phyloP scores from a whole-genome alignment of 2,797 vertebrate species.

The Pangasius djambal region DNA sequence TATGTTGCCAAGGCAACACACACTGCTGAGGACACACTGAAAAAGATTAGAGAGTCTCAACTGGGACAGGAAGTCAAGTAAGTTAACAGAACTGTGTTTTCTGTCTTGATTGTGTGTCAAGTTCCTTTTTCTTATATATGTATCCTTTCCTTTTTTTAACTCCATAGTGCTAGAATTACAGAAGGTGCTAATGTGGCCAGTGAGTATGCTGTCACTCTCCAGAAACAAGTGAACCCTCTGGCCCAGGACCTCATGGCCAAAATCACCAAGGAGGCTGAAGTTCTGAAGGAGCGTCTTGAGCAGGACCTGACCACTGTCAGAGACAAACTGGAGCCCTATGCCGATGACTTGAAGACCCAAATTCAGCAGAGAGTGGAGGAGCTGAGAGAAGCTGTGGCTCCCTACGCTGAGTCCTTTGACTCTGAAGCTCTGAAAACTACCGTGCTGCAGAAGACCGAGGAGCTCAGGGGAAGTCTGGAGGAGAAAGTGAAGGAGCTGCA shows the following conservation, averaged over 20 bases:
- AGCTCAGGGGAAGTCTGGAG: constrained; percentile 72
- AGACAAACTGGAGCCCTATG: constrained; percentile 75
- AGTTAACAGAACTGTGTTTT: constrained; percentile 51
- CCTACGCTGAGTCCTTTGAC: constrained; percentile 73
- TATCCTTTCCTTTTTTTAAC: not conserved
- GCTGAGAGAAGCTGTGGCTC: constrained; percentile 70
- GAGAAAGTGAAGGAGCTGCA: constrained; percentile 74
- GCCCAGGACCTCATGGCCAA: constrained; percentile 72
- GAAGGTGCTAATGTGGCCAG: constrained; percentile 71
- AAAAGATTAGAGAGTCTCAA: constrained; percentile 76
- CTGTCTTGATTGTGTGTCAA: not conserved
- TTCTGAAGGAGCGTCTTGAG: constrained; percentile 54
- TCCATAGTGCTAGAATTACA: constrained; percentile 62
- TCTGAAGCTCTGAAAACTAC: constrained; percentile 69
- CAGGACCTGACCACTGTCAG: constrained; percentile 55
- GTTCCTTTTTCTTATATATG: constrained; percentile 28
- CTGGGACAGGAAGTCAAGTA: constrained; percentile 81
- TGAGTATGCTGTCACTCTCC: constrained; percentile 68
- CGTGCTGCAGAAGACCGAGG: constrained; percentile 74
- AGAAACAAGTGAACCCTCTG: constrained; percentile 68
- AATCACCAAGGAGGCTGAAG: constrained; percentile 63
- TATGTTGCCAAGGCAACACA: constrained; percentile 75
- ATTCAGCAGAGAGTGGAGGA: constrained; percentile 74
- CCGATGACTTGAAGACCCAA: constrained; percentile 71
- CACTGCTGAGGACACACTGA: constrained; percentile 75